A percentile compares a stretch with the other conserved stretches of the same genome.
Conservation (phyloP, 2,888 invertebrate species). For the Dascillus cervinus region DNA sequence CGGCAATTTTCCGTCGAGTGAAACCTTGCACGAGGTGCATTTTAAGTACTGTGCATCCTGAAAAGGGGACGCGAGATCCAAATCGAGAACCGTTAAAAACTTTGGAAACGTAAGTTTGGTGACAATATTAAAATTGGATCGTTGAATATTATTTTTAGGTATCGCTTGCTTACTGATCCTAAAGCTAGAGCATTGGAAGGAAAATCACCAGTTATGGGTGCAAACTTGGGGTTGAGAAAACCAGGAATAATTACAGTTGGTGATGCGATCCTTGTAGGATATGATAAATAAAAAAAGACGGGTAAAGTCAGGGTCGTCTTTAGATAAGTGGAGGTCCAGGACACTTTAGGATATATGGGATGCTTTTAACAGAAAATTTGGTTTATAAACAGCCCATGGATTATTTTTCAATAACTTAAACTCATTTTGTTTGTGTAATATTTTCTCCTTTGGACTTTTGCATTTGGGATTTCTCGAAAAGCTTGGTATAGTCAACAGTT, state of each 20-base stretch:
- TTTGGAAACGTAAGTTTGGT: slow-evolving; percentile 42
- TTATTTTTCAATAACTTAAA: too few relatives aligned
- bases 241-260: slow-evolving; percentile 43
- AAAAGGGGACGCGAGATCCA: slow-evolving; percentile 40
- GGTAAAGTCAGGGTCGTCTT: too few relatives aligned
- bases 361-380: too few relatives aligned
- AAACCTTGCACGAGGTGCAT: slow-evolving; percentile 50
- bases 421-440: too few relatives aligned
- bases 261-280: slow-evolving; percentile 44
- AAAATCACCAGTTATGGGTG: slow-evolving; percentile 43
- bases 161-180: slow-evolving; percentile 36
- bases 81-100: slow-evolving; percentile 47
- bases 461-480: too few relatives aligned
- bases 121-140: background rate
- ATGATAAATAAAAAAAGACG: slow-evolving; percentile 10
- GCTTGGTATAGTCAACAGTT: too few relatives aligned
- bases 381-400: too few relatives aligned
- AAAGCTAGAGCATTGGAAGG: slow-evolving; percentile 19
- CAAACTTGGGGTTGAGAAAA: slow-evolving; percentile 43
- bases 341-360: too few relatives aligned
- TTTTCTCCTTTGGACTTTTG: too few relatives aligned
- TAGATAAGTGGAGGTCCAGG: too few relatives aligned
- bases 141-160: slow-evolving; percentile 34
- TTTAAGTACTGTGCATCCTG: slow-evolving; percentile 42
- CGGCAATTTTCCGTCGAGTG: slow-evolving; percentile 44